Percentiles rank a stretch among this genome's conserved stretches.
Conservation (phyloP, 1,140 invertebrate species). For the Drosophila parvula region DNA sequence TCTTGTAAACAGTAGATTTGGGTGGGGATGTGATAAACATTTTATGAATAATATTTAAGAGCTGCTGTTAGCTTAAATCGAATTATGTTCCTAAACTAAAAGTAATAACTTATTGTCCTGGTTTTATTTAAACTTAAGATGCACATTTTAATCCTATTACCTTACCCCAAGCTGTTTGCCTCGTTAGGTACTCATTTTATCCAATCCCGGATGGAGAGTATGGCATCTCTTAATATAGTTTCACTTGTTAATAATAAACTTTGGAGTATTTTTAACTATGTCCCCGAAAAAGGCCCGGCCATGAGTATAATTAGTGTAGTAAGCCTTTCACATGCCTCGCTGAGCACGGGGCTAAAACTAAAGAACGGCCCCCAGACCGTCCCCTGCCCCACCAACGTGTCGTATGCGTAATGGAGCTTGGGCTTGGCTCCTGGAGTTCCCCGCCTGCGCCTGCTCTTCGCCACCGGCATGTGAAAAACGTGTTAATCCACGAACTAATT, state of each 20-base stretch:
- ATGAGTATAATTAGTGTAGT: slow-evolving; percentile 62
- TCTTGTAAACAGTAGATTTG: background rate
- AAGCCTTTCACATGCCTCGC: slow-evolving; percentile 59
- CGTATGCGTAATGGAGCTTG: slow-evolving; percentile 68
- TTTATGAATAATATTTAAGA: too few species aligned
- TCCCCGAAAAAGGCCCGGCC: slow-evolving; percentile 37
- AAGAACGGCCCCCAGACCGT: slow-evolving; percentile 3
- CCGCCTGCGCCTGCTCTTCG: background rate
- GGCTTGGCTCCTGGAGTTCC: slow-evolving; percentile 8
- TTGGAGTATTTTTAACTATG: slow-evolving; percentile 42
- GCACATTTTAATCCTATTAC: background rate
- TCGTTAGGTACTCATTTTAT: slow-evolving; percentile 2
- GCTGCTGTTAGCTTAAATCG: too few species aligned
- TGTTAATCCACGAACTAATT: slow-evolving; percentile 75
- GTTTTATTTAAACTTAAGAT: background rate
- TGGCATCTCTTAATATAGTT: slow-evolving; percentile 29
- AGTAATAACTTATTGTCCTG: too few species aligned
- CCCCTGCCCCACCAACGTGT: slow-evolving; percentile 16
- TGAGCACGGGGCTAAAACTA: slow-evolving; percentile 43
- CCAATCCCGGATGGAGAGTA: background rate
- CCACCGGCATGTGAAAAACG: slow-evolving; percentile 61
- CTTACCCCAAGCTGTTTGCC: background rate
- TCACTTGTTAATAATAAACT: slow-evolving; percentile 55
- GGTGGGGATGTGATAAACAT: too few species aligned
- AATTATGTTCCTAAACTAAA: background rate